Conservation (phyloP, 2,888 invertebrate genomes). For the Argynnis bischoffii region DNA sequence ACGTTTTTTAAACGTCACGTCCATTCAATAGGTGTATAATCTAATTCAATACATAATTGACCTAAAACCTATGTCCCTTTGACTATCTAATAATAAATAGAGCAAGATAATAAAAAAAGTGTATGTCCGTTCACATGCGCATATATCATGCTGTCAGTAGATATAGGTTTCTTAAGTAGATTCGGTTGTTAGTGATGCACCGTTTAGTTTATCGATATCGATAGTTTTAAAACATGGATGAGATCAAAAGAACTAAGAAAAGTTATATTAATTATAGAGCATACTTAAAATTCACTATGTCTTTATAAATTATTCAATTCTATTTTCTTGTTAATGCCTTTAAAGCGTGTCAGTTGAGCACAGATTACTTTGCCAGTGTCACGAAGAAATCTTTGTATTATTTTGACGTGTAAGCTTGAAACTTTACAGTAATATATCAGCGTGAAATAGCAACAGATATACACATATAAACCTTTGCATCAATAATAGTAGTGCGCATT, state of each 20-base stretch:
- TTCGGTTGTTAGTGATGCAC: slow-evolving; percentile 46
- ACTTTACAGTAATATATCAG: no score
- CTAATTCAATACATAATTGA: slow-evolving; percentile 6
- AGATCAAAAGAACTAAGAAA: no score
- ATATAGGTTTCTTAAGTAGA: slow-evolving; percentile 42
- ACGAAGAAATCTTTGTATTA: no score
- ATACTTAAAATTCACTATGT: no score
- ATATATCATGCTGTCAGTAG: slow-evolving; percentile 61
- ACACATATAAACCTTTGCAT: background rate
- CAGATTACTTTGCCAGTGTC: no score
- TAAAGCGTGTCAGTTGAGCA: no score
- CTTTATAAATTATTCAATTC: no score
- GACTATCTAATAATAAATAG: slow-evolving; percentile 19
- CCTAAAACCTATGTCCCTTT: slow-evolving; percentile 14
- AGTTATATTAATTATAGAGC: background rate
- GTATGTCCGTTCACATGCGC: slow-evolving; percentile 51
- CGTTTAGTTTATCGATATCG: slow-evolving; percentile 20
- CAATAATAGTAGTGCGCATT: no score
- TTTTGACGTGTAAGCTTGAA: no score
- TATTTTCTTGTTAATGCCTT: no score
- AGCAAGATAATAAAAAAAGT: slow-evolving; percentile 29
- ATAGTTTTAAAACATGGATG: slow-evolving; percentile 5
- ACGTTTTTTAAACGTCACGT: no score
- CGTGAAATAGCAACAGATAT: background rate
- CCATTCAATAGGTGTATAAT: background rate